Evolutionary conservation across 2,797 vertebrate genomes (phyloP).

Genomic region (Trachops cirrhosus): DNA sequence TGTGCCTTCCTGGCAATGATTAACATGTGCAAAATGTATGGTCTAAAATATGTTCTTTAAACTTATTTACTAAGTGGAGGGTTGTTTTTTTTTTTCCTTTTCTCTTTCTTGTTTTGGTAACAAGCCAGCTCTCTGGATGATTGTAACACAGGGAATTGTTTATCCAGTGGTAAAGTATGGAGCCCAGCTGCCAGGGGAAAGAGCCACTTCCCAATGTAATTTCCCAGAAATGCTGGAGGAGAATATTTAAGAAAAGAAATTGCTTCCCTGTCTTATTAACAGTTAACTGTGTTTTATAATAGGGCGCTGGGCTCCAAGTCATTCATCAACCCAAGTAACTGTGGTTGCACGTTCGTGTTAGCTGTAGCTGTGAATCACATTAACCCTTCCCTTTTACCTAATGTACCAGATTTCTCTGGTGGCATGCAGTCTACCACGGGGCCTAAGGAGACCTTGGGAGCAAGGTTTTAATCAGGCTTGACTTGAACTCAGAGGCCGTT

Average conservation of each 20-base stretch:
- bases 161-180: neutral
- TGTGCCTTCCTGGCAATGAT: constrained; percentile 34
- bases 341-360: constrained; percentile 61
- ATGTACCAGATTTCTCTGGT: constrained; percentile 55
- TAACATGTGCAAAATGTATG: neutral
- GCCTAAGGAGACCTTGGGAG: neutral
- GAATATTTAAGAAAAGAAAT: constrained; percentile 73
- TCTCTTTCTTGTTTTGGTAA: neutral
- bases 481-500: neutral
- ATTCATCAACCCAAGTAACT: constrained; percentile 62
- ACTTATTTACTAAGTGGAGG: constrained; percentile 6
- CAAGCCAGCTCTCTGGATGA: neutral
- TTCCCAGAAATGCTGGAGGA: constrained; percentile 64
- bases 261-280: constrained; percentile 68
- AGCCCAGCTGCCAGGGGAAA: constrained; percentile 63
- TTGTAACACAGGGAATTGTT: constrained; percentile 33
- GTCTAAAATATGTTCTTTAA: neutral
- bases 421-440: constrained; percentile 38
- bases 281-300: constrained; percentile 51
- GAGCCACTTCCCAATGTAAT: constrained; percentile 61
- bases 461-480: neutral
- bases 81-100: neutral
- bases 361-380: constrained; percentile 72
- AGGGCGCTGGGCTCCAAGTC: constrained; percentile 40
- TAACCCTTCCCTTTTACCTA: constrained; percentile 65